Evolutionary conservation across 2,797 vertebrate genomes (phyloP).

Genomic region (Corythornis leucogaster): DNA sequence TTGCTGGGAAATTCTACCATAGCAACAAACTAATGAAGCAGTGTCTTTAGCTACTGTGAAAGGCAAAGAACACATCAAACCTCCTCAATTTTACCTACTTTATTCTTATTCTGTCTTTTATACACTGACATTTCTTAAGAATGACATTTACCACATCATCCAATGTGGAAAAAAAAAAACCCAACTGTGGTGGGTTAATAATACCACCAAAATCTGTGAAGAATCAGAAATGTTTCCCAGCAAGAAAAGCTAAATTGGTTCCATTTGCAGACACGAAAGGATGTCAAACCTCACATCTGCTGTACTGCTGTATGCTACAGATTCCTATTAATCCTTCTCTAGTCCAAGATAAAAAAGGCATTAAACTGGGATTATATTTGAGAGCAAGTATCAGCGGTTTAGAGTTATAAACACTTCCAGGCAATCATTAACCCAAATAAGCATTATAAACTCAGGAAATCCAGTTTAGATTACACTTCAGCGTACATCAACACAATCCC

Average conservation of each 20-base stretch:
- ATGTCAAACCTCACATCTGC: not conserved
- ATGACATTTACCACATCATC: not conserved
- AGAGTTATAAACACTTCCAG: not conserved
- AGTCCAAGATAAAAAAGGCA: not conserved
- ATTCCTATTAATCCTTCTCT: slow-evolving; percentile 2
- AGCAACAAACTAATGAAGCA: not conserved
- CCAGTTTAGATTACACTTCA: not conserved
- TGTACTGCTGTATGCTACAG: not conserved
- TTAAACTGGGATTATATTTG: not conserved
- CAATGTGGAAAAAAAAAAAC: not conserved
- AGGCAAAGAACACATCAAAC: not conserved
- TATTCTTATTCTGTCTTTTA: not conserved
- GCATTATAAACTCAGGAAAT: slow-evolving; percentile 19
- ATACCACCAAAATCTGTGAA: not conserved
- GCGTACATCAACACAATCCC: not conserved
- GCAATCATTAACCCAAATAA: slow-evolving; percentile 6
- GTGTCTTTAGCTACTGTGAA: not conserved
- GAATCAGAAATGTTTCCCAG: not conserved
- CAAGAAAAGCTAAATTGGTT: slow-evolving; percentile 12
- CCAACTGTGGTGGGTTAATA: not conserved
- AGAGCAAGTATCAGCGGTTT: slow-evolving; percentile 8
- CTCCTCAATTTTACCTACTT: not conserved
- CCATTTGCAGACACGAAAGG: not conserved
- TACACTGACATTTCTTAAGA: not conserved
- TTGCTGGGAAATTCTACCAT: not conserved